Evolutionary conservation across 1,140 invertebrate genomes (phyloP).

Genomic region (Myzus persicae): DNA sequence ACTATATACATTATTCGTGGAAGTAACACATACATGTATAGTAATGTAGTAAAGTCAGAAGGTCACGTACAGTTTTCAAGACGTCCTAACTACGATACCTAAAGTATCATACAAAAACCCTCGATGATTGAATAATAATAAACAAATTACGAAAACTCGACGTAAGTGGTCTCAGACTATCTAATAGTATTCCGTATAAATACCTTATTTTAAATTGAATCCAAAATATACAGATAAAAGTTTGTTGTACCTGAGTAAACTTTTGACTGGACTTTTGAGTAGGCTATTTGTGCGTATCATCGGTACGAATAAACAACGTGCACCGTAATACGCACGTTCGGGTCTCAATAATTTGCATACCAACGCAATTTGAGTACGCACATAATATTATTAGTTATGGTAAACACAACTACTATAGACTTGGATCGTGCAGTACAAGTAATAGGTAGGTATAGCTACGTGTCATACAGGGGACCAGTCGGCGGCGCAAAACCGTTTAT

Average conservation of each 20-base stretch:
- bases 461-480: not conserved
- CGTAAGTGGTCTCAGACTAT: not conserved
- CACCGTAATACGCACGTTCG: not conserved
- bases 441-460: not conserved
- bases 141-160: not conserved
- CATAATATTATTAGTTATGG: not conserved
- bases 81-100: not conserved
- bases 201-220: not conserved
- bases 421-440: not conserved
- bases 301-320: not conserved
- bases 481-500: not conserved
- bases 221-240: not conserved
- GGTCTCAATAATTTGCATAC: not conserved
- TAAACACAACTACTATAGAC: not conserved
- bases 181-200: not conserved
- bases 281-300: not conserved
- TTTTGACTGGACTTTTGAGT: not conserved
- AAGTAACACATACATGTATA: accelerated
- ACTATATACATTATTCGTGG: not conserved
- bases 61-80: not conserved
- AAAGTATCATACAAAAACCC: not conserved
- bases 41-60: not conserved
- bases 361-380: not conserved
- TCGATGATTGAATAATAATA: not conserved
- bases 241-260: not conserved